Evolutionary conservation across 2,797 vertebrate species (phyloP).

Genomic region (Fringilla coelebs): DNA sequence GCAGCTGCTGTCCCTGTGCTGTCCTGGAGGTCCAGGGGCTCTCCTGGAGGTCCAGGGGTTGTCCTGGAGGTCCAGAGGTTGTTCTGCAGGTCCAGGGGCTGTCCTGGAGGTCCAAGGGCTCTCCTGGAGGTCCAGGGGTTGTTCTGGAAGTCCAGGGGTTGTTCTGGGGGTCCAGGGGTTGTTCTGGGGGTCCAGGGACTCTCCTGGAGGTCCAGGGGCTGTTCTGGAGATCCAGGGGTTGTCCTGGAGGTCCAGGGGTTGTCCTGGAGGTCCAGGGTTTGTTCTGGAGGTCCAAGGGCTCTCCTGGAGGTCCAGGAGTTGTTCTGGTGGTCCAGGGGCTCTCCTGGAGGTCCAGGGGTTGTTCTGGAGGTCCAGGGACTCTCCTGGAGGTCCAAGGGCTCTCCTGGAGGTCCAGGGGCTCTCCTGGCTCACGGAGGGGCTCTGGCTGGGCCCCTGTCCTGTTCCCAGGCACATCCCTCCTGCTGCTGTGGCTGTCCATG

Average conservation of each 20-base stretch:
- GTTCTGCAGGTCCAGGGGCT: neutral
- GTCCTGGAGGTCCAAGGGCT: neutral
- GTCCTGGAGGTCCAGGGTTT: no score
- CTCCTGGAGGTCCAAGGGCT: neutral
- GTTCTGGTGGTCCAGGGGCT: neutral
- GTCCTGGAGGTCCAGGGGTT: no score
- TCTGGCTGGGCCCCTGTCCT: accelerated
- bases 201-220: no score
- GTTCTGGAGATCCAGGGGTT: no score
- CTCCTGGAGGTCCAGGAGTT: no score
- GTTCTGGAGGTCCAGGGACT: neutral
- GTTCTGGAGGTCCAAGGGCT: neutral
- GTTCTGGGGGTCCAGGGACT: no score
- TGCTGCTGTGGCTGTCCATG: neutral
- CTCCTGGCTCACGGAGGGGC: accelerated
- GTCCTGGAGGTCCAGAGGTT: neutral
- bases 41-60: neutral
- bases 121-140: neutral
- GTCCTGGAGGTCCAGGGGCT: neutral
- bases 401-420: neutral
- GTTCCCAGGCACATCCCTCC: neutral
- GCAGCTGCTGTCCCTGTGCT: neutral
- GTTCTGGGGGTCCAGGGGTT: neutral
- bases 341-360: neutral
- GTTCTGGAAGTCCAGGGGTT: no score